These are phyloP conservation scores for Paramormyrops hopkinsi DNA, from an alignment of 2,797 vertebrate genomes.

Conservation along the genomic window DNA sequence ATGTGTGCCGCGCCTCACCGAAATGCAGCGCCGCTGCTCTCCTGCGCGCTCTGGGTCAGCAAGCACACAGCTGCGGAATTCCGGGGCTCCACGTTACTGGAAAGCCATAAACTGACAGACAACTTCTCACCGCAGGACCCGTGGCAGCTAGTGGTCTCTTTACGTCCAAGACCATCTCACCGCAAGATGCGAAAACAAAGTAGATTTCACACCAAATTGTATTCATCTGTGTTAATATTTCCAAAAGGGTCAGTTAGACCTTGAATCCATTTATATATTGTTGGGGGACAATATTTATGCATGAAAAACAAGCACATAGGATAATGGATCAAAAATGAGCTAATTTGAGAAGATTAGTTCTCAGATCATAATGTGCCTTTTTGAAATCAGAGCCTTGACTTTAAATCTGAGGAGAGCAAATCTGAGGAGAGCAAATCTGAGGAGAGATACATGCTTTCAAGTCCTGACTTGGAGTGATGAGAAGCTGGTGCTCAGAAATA, in stretches of 20 bases:
- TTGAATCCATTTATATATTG: neutral
- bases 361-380: neutral
- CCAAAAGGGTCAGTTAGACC: neutral
- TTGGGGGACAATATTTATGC: neutral
- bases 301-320: neutral
- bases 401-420: neutral
- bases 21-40: conserved; percentile 41
- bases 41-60: conserved; percentile 41
- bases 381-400: neutral
- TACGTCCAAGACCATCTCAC: neutral
- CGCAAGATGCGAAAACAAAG: neutral
- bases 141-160: neutral
- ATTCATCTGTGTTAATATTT: neutral
- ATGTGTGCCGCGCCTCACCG: conserved; percentile 46
- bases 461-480: conserved; percentile 7
- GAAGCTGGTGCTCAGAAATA: neutral
- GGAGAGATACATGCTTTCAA: neutral
- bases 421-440: neutral
- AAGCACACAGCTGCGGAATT: conserved; percentile 53
- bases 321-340: neutral
- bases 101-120: conserved; percentile 44
- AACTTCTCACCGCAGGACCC: conserved; percentile 19
- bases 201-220: neutral
- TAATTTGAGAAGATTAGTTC: neutral
- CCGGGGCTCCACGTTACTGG: conserved; percentile 45